Conservation (phyloP, 2,113 vertebrate species). For the Tachysurus fulvidraco region DNA sequence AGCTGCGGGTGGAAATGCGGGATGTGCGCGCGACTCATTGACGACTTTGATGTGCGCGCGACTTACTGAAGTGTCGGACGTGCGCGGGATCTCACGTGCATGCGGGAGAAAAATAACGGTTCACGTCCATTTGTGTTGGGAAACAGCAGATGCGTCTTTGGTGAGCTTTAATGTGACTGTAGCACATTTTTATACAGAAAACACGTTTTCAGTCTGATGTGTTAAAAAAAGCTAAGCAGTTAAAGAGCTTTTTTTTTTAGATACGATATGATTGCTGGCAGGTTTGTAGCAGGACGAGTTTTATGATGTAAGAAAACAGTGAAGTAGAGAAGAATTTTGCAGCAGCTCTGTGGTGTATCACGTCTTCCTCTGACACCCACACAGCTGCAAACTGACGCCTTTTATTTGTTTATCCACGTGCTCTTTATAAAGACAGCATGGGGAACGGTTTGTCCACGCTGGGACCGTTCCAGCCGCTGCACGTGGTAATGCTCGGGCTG, state of each 20-base stretch:
- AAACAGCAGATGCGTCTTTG: background rate
- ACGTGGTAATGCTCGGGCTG: conserved; percentile 95
- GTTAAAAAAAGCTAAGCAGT: background rate
- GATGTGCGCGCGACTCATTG: background rate
- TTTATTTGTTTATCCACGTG: background rate
- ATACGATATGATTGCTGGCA: background rate
- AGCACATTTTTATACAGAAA: background rate
- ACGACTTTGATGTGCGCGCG: no score
- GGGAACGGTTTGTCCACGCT: conserved; percentile 90
- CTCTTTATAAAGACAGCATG: conserved; percentile 68
- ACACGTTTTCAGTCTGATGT: background rate
- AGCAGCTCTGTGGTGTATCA: background rate
- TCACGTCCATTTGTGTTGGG: background rate
- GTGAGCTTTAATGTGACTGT: background rate
- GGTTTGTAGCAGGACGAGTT: background rate
- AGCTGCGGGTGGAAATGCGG: background rate
- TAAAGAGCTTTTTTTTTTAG: background rate
- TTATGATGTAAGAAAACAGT: background rate
- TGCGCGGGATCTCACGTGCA: background rate
- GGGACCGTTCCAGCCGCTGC: conserved; percentile 90
- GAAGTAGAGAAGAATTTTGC: background rate
- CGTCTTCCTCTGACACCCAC: background rate
- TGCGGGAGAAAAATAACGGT: background rate
- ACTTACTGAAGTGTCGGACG: background rate
- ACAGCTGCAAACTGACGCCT: background rate